These are phyloP conservation scores for Erebia epiphron DNA, from an alignment of 2,888 invertebrate species.

Conservation along the genomic window DNA sequence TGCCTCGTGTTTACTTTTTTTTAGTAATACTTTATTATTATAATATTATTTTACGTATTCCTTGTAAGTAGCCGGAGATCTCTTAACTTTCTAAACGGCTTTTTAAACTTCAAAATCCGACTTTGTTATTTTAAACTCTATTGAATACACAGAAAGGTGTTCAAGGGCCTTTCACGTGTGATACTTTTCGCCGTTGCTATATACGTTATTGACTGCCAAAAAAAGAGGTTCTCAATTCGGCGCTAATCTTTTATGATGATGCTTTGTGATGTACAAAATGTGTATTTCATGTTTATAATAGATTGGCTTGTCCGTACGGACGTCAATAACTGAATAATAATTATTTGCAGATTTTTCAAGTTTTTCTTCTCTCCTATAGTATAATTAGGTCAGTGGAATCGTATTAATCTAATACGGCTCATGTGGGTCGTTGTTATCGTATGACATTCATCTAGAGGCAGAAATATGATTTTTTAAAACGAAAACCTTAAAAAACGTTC, in stretches of 20 bases:
- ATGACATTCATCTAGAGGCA: no score
- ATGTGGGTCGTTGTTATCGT: no score
- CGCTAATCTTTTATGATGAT: no score
- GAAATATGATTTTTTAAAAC: no score
- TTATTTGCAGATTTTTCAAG: no score
- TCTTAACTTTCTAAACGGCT: conserved; percentile 36
- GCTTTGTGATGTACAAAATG: conserved; percentile 25
- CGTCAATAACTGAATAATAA: not conserved
- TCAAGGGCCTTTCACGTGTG: conserved; percentile 43
- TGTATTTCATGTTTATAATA: conserved; percentile 24
- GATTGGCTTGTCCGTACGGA: not conserved
- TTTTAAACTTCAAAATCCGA: conserved; percentile 20
- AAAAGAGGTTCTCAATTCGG: no score
- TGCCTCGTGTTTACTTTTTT: not conserved
- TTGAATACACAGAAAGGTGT: conserved; percentile 33
- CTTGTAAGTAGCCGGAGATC: not conserved
- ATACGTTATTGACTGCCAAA: not conserved
- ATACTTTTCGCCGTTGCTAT: conserved; percentile 32
- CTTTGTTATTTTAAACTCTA: conserved; percentile 25
- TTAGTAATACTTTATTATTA: no score
- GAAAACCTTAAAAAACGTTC: no score
- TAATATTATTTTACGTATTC: not conserved
- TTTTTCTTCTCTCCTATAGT: no score
- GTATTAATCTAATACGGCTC: no score
- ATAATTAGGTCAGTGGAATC: no score